Base-by-base conservation (phyloP, 2,888 invertebrate genomes). In the Teleiodes luculella region DNA sequence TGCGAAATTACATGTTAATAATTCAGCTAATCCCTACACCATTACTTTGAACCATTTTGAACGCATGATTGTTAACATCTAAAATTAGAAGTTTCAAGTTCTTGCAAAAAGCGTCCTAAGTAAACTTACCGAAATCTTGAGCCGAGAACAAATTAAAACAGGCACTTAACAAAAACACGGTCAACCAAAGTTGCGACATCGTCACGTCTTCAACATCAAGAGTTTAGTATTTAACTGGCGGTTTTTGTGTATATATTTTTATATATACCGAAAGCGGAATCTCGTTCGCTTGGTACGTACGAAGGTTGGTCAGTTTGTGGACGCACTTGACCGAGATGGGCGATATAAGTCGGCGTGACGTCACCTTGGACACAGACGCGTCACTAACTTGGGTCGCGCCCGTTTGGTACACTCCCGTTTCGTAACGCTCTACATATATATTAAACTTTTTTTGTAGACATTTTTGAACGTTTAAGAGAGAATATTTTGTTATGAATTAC, bases 61-160 rank as follows among this genome's bases (percentile, higher is more conserved):
- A n/a, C n/a, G n/a, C n/a, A n/a, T 24, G 24, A 4, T 3, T 24
- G 3, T 24, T 24, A 24, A 24, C 3, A 6, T 24, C 24, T 24
- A 24, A 24, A 24, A 24, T 24, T 24, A 24, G 24, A 24, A 4
- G 24, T 24, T 24, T 24, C 6, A 4, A 24, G n/a, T 24, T 18
- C 39, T 18, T 41, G 39, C 39, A 41, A 41, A 18, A 20, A 41
- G 2, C 8, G 18, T 18, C 1, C 1, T 4, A 41, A 41, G 18
- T 18, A 18, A 20, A 18, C 39, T 83, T 36, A 85, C 86, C 80
- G 39, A 78, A 82, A 18, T 18, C 18, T 50, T 86, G 86, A 62
- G 77, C 73, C 6, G 65, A 60, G 41, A 74, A 78, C 50, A 64
- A 51, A 59, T 72, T 68, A 33, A 77, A 62, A 71, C 70, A 77